phyloP scores from a whole-genome alignment of 2,888 invertebrate genomes.

The Prenolepis imparis region DNA sequence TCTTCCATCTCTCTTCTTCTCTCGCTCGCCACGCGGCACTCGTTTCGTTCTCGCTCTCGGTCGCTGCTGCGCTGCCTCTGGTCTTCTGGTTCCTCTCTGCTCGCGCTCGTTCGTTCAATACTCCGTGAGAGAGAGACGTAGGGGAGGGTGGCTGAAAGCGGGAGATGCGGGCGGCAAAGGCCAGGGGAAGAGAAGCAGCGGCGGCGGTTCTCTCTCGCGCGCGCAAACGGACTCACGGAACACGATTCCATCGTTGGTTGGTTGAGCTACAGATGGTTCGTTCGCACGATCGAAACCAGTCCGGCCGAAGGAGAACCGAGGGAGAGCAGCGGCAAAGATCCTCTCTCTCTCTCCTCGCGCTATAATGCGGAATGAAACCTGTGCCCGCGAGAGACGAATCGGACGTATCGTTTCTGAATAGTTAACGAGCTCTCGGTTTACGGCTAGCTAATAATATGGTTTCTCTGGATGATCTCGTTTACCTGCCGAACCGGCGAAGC shows the following conservation, averaged over 20 bases:
- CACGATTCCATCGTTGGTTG: conserved; percentile 78
- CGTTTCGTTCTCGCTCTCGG: conserved; percentile 67
- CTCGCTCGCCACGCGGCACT: conserved; percentile 60
- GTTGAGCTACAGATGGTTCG: conserved; percentile 76
- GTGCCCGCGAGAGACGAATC: conserved; percentile 42
- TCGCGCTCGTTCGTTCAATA: conserved; percentile 84
- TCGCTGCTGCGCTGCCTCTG: conserved; percentile 74
- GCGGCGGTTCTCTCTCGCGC: conserved; percentile 65
- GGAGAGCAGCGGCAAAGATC: conserved; percentile 43
- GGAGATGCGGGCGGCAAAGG: conserved; percentile 53
- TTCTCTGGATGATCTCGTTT: conserved; percentile 65
- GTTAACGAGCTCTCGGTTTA: conserved; percentile 59
- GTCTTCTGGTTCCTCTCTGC: conserved; percentile 78
- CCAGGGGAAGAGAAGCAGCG: conserved; percentile 71
- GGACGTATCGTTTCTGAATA: conserved; percentile 68
- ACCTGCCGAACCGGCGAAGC: conserved; percentile 45
- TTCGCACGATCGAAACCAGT: conserved; percentile 79
- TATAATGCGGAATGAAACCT: conserved; percentile 70
- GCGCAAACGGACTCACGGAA: conserved; percentile 79
- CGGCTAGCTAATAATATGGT: conserved; percentile 65
- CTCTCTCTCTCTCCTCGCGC: conserved; percentile 35
- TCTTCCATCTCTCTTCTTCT: conserved; percentile 58
- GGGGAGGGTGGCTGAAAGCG: conserved; percentile 60
- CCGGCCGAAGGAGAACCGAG: conserved; percentile 72
- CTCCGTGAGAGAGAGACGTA: conserved; percentile 79